Percentiles rank a stretch among this genome's conserved stretches.
phyloP scores from a whole-genome alignment of 2,797 vertebrate species.

The Epinephelus malabaricus region DNA sequence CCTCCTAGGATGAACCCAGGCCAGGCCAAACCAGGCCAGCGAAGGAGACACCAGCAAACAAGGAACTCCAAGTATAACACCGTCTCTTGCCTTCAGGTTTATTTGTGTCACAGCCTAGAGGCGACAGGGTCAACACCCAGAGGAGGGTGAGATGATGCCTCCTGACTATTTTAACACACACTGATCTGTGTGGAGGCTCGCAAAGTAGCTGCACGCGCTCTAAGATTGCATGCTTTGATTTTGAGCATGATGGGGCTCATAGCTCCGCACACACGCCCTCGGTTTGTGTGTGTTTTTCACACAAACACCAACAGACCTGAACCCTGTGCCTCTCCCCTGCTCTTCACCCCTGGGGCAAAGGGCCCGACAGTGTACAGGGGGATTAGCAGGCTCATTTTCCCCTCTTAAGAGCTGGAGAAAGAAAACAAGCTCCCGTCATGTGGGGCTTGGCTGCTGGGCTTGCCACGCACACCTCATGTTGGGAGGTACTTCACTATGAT shows the following conservation, averaged over 20 bases:
- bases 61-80: constrained; percentile 60
- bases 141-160: constrained; percentile 60
- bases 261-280: constrained; percentile 28
- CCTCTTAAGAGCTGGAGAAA: constrained; percentile 76
- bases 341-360: constrained; percentile 63
- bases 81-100: constrained; percentile 53
- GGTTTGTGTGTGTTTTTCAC: constrained; percentile 14
- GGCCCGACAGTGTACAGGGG: constrained; percentile 63
- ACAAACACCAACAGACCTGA: constrained; percentile 46
- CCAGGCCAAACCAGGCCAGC: constrained; percentile 59
- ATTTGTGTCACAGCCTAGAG: constrained; percentile 68
- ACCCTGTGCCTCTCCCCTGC: constrained; percentile 32
- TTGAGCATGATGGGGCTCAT: constrained; percentile 29
- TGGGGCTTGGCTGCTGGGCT: constrained; percentile 53
- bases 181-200: constrained; percentile 56
- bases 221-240: constrained; percentile 52
- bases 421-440: constrained; percentile 79
- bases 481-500: constrained; percentile 54
- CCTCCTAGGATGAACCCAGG: constrained; percentile 55
- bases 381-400: constrained; percentile 82
- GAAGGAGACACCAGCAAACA: constrained; percentile 52
- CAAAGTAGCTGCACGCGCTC: constrained; percentile 38
- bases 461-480: constrained; percentile 59
- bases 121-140: constrained; percentile 54
- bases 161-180: constrained; percentile 68